phyloP scores from a whole-genome alignment of 23 tunicate genomes.

The Ascidia mentula region DNA sequence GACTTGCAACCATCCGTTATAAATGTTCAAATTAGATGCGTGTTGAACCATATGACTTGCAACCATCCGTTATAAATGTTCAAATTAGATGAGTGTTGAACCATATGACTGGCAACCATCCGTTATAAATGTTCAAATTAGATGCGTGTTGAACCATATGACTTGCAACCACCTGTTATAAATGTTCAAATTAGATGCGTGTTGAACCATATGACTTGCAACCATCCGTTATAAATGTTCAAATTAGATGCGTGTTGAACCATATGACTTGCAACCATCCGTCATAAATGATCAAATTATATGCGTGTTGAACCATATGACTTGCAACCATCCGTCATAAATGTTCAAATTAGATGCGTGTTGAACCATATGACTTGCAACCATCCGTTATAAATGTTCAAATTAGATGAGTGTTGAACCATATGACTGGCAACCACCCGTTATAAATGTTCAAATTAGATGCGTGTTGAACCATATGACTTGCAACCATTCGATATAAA shows the following conservation, averaged over 20 bases:
- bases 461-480: background rate
- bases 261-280: constrained; percentile 14
- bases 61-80: too few relatives aligned
- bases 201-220: background rate
- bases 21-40: too few relatives aligned
- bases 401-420: constrained; percentile 19
- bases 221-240: too few relatives aligned
- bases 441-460: too few relatives aligned
- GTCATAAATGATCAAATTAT: too few relatives aligned
- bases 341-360: too few relatives aligned
- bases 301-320: background rate
- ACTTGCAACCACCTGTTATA: too few relatives aligned
- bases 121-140: too few relatives aligned
- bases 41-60: background rate
- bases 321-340: too few relatives aligned
- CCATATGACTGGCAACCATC: constrained; percentile 6
- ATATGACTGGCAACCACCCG: constrained; percentile 11
- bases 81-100: constrained; percentile 23
- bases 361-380: constrained; percentile 5
- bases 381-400: too few relatives aligned
- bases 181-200: too few relatives aligned
- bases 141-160: constrained; percentile 5
- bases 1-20: constrained; percentile 26
- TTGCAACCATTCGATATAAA: too few relatives aligned
- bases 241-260: constrained; percentile 21